Base-by-base conservation (phyloP, 2,113 vertebrate genomes). In the Stigmatopora argus region DNA sequence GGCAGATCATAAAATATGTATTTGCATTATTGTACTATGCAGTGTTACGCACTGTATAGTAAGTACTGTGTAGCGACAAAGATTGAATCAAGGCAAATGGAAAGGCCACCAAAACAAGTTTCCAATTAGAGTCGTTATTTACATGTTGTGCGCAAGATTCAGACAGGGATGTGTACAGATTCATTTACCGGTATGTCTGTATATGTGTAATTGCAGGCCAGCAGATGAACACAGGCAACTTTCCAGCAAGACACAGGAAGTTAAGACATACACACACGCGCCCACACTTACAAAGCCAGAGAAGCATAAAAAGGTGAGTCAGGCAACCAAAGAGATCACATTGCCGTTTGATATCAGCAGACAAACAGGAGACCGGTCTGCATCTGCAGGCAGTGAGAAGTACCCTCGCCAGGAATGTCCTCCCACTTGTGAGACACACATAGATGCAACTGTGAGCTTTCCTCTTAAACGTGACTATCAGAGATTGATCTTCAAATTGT, bases 281-380 rank as follows among this genome's bases (percentile, higher is more conserved):
- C 53, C 67, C 46, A 47, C 57, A 66, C 56, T 69, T 59, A 72
- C 61, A 65, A 49, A 75, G 77, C 69, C 60, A 57, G 81, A 74
- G 85, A 83, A 45, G 26, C 5, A 46, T 58, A 75, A 79, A 73
- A 85, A 88, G 85, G 85, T 88, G 83, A 86, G 87, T 75, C 80
- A 79, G 83, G 77, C 74, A 82, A 79, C 80, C 83, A 82, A 86
- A 87, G 78, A 80, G 79, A 86, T 83, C 84, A 86, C 71, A 80
- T 78, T 67, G 73, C 44, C 56, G 75, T 84, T 66, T 86, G 84
- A 87, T 87, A 84, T 86, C 87, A 79, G 80, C 77, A 84, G 87
- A 87, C 87, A 86, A 83, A 80, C 81, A 82, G 77, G 75, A 79
- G 80, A 80, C 82, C 52, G 71, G 87, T 80, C 80, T 83, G 69